Base-by-base conservation (phyloP, 1,140 invertebrate genomes). In the Drosophila sp. region DNA sequence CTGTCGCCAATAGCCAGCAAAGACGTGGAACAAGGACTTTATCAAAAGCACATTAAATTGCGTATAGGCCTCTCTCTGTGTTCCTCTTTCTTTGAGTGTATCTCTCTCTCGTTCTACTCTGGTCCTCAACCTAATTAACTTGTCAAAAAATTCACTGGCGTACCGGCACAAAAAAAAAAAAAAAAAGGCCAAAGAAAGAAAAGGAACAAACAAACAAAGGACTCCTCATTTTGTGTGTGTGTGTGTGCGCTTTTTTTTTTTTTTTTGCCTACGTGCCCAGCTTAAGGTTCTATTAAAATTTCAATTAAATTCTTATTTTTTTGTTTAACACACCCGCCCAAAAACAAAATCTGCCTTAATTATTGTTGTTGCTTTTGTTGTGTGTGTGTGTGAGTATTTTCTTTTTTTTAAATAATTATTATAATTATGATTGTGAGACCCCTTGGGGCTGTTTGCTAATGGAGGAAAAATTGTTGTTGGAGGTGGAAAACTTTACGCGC, bases 201-300 rank as follows among this genome's bases (percentile, higher is more conserved):
- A 61, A 64, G 29, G 25, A 50, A 44, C 44, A 55, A 62, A 70
- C 64, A 65, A 63, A 71, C 61, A 77, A 69, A 79, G 29, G 57
- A 33, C 40, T 65, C 66, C 57, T 66, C 33, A 32, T 70, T 27
- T 10, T 30, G 33, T 55, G 27, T n/a, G 29, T 58, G 25, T 30
- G 33, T 55, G 27, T n/a, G 29, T 4, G 5, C 35, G 8, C 47
- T 27, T 55, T 44, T 44, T 23, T 4, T 29, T 27, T 41, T 64
- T 76, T 29, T 55, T 60, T 77, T 38, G 66, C 44, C 70, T 74
- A 82, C 72, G 72, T 83, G 75, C 72, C 61, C 66, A 29, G 66
- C 80, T 83, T 79, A 79, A 65, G 76, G 80, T 83, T 83, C 80
- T 83, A 83, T 83, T 79, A 83, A 76, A 83, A 83, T 83, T 83